Conservation (phyloP, 2,113 vertebrate genomes). For the Panthera leo region DNA sequence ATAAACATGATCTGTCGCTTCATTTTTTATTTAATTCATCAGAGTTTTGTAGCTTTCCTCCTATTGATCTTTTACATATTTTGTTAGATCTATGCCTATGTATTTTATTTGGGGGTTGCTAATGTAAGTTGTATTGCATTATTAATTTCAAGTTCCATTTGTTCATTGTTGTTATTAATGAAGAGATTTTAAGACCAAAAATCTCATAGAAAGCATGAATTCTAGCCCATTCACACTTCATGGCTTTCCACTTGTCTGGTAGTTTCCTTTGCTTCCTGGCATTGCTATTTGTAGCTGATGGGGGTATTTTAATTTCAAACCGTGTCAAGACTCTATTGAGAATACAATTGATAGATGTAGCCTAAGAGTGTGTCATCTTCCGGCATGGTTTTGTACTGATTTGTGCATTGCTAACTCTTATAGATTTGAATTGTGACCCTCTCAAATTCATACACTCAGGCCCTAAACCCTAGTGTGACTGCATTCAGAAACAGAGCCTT, state of each 20-base stretch:
- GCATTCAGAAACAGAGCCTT: not conserved
- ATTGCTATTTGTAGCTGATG: not conserved
- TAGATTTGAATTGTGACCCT: not conserved
- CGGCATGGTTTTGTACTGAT: not conserved
- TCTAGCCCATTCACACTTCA: not conserved
- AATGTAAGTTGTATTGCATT: not conserved
- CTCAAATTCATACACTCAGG: not conserved
- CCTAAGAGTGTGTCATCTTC: not conserved
- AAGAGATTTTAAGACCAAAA: not conserved
- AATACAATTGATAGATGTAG: not conserved
- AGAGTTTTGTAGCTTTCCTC: not conserved
- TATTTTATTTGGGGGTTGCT: not conserved
- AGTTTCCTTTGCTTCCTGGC: not conserved
- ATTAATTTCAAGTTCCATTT: not conserved
- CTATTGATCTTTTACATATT: not conserved
- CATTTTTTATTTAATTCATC: not conserved
- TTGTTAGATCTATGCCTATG: not conserved
- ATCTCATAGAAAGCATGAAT: not conserved
- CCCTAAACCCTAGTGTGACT: not conserved
- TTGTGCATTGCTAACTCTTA: not conserved
- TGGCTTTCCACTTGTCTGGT: not conserved
- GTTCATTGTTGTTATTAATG: not conserved
- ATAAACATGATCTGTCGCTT: not conserved
- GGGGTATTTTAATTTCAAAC: not conserved
- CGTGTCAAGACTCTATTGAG: not conserved